phyloP scores from a whole-genome alignment of 1,140 invertebrate genomes.

The Paralvinella palmiformis region DNA sequence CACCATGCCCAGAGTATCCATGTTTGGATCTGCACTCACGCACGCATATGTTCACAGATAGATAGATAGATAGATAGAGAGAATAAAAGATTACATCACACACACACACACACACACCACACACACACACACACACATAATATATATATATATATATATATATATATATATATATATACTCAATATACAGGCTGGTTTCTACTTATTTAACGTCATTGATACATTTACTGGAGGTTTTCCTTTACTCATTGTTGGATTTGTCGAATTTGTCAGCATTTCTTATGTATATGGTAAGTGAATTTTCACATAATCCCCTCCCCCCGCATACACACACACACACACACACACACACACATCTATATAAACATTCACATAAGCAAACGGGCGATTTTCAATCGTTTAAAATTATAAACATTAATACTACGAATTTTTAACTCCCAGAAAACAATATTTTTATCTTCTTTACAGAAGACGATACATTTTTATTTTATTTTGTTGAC shows the following conservation, averaged over 20 bases:
- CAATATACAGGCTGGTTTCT: slow-evolving; percentile 19
- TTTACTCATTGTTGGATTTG: slow-evolving; percentile 18
- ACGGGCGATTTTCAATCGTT: neutral
- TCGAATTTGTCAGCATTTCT: slow-evolving; percentile 18
- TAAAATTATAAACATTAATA: neutral
- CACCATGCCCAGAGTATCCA: too few relatives aligned
- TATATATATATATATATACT: neutral
- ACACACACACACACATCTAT: neutral
- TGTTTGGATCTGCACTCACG: too few relatives aligned
- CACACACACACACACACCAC: too few relatives aligned
- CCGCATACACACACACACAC: neutral
- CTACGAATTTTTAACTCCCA: neutral
- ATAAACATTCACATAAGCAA: neutral
- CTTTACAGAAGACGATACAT: neutral
- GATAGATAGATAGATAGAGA: too few relatives aligned
- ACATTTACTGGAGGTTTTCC: slow-evolving; percentile 20
- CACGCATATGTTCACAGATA: too few relatives aligned
- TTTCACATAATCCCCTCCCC: neutral
- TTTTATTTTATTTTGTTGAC: slow-evolving; percentile 1
- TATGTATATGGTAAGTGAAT: slow-evolving; percentile 20
- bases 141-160: neutral
- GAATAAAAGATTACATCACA: too few relatives aligned
- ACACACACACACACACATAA: neutral
- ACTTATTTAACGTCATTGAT: slow-evolving; percentile 20
- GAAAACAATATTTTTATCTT: neutral